phyloP scores from a whole-genome alignment of 1,140 invertebrate genomes.

The Heterodera schachtii region DNA sequence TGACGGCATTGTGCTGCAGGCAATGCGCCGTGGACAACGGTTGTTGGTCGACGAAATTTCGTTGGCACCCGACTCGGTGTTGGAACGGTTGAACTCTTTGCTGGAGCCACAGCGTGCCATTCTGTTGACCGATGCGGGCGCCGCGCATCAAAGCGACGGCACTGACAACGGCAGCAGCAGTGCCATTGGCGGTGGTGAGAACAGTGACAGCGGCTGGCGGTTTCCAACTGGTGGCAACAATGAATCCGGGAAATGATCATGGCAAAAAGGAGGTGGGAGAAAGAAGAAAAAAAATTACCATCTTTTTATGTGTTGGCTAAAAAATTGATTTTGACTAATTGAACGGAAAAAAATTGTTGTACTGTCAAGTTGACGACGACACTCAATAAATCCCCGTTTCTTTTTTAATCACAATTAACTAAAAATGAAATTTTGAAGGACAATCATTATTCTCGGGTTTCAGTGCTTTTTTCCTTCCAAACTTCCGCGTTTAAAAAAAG shows the following conservation, averaged over 20 bases:
- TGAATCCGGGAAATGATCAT: conserved; percentile 99
- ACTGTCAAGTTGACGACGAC: too few species aligned
- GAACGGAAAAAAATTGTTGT: too few species aligned
- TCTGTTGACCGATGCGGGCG: conserved; percentile 76
- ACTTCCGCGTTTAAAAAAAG: too few species aligned
- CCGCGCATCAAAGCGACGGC: background rate
- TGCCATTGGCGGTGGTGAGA: conserved; percentile 49
- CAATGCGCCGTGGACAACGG: conserved; percentile 82
- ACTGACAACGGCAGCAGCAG: conserved; percentile 73
- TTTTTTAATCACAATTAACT: too few species aligned
- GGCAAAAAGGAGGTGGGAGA: conserved; percentile 87
- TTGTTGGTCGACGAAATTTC: conserved; percentile 99
- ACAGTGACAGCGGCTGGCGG: conserved; percentile 76
- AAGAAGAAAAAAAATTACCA: too few species aligned
- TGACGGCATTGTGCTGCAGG: conserved; percentile 88
- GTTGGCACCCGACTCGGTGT: conserved; percentile 93
- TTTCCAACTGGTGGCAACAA: conserved; percentile 93
- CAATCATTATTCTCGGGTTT: too few species aligned
- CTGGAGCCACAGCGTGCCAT: conserved; percentile 89
- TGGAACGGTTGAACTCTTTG: conserved; percentile 94
- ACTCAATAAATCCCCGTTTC: too few species aligned
- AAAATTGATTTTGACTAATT: background rate
- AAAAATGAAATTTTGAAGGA: too few species aligned
- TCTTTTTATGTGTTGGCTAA: conserved; percentile 3
- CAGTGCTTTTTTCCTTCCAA: too few species aligned